Conservation (phyloP, 2,113 vertebrate species). For the Tiliqua scincoides region DNA sequence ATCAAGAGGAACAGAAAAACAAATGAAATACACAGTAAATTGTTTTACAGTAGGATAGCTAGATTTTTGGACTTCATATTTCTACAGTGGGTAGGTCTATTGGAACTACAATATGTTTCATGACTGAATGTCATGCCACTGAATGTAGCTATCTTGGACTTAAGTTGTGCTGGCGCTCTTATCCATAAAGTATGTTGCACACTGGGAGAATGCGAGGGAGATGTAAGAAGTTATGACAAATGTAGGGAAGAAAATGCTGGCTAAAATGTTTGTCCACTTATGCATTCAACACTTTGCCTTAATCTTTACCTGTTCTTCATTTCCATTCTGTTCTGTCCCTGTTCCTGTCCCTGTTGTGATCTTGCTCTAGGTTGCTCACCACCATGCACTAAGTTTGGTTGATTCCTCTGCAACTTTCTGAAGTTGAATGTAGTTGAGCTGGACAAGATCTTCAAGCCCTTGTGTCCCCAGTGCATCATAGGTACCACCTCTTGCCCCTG, state of each 20-base stretch:
- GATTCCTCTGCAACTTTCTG: neutral
- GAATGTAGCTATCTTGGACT: neutral
- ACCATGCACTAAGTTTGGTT: neutral
- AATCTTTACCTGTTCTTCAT: neutral
- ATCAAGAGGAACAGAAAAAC: neutral
- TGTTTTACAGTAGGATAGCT: neutral
- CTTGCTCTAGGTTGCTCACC: neutral
- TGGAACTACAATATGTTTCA: neutral
- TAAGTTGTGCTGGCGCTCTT: neutral
- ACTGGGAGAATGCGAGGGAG: too few species aligned
- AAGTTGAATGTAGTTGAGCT: neutral
- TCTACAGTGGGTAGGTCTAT: neutral
- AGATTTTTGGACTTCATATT: neutral
- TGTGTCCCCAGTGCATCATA: neutral
- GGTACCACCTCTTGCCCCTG: neutral
- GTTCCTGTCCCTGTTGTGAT: neutral
- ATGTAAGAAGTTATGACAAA: neutral
- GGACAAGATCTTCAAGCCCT: neutral
- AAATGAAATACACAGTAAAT: neutral
- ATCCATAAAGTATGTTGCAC: slow-evolving; percentile 19
- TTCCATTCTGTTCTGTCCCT: neutral
- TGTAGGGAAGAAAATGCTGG: neutral
- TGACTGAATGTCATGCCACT: neutral
- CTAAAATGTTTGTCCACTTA: neutral
- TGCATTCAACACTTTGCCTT: neutral